Conservation (phyloP, 2,113 vertebrate genomes). For the Hucho hucho region DNA sequence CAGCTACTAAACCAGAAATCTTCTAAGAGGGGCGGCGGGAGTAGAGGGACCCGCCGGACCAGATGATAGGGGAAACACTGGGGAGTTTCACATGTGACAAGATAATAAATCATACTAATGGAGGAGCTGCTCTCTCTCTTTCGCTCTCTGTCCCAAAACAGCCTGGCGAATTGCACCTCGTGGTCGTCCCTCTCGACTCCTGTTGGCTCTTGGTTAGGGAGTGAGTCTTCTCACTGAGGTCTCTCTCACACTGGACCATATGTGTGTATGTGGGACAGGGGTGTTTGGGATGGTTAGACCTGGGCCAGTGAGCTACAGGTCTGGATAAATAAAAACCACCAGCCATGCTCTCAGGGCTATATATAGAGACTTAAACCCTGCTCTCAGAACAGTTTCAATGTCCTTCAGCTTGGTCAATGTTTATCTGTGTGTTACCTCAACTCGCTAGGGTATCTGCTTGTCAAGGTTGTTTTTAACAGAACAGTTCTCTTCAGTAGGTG, state of each 20-base stretch:
- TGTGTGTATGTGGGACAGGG: slow-evolving; percentile 2
- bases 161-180: slow-evolving; percentile 14
- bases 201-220: neutral
- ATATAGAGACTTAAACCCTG: slow-evolving; percentile 41
- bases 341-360: slow-evolving; percentile 21
- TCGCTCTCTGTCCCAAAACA: slow-evolving; percentile 29
- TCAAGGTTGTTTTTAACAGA: slow-evolving; percentile 24
- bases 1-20: slow-evolving; percentile 44
- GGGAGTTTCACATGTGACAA: slow-evolving; percentile 38
- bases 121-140: slow-evolving; percentile 24
- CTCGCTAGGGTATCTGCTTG: slow-evolving; percentile 21
- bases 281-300: neutral
- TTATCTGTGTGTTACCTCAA: slow-evolving; percentile 39
- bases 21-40: slow-evolving; percentile 11
- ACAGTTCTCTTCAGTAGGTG: slow-evolving; percentile 6
- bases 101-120: slow-evolving; percentile 48
- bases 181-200: neutral
- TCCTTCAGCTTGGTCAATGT: slow-evolving; percentile 34
- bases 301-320: slow-evolving; percentile 18
- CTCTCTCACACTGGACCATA: slow-evolving; percentile 39
- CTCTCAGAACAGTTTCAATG: slow-evolving; percentile 43
- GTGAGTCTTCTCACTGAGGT: slow-evolving; percentile 12
- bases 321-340: slow-evolving; percentile 40
- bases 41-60: no score
- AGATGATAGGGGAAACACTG: slow-evolving; percentile 2